These are phyloP conservation scores for Dryococelus australis DNA, from an alignment of 2,888 invertebrate species.

Conservation along the genomic window DNA sequence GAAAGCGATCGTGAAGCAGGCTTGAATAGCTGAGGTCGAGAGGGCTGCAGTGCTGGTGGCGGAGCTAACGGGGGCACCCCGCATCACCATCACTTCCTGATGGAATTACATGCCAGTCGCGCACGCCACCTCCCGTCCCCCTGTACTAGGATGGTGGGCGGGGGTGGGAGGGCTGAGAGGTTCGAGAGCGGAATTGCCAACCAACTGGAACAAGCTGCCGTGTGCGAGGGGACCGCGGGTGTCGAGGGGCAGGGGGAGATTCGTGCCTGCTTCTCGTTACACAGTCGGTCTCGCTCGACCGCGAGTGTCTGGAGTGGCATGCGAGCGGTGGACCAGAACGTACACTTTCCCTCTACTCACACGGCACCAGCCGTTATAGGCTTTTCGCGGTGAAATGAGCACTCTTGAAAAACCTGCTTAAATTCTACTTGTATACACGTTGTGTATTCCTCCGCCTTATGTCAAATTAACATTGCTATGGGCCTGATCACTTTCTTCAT, in stretches of 20 bases:
- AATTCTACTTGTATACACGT: no score
- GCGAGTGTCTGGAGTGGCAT: neutral
- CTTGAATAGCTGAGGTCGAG: neutral
- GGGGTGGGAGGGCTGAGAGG: neutral
- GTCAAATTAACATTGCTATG: no score
- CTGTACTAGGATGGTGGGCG: no score
- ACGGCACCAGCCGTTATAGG: neutral
- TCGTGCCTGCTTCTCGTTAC: neutral
- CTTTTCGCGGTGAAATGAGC: no score
- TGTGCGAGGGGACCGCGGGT: neutral
- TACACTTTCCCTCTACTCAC: neutral
- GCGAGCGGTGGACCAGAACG: neutral
- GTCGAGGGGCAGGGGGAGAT: neutral
- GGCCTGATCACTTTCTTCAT: no score
- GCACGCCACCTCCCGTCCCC: neutral
- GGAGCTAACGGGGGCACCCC: neutral
- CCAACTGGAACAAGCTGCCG: conserved; percentile 16
- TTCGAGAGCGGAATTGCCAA: neutral
- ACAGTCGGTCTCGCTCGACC: neutral
- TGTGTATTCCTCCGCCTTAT: no score
- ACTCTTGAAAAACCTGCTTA: no score
- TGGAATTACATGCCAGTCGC: neutral
- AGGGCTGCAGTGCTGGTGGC: neutral
- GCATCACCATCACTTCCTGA: neutral
- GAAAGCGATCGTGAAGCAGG: no score